Base-by-base conservation (phyloP, 2,113 vertebrate genomes). In the Lethenteron camtschaticum region DNA sequence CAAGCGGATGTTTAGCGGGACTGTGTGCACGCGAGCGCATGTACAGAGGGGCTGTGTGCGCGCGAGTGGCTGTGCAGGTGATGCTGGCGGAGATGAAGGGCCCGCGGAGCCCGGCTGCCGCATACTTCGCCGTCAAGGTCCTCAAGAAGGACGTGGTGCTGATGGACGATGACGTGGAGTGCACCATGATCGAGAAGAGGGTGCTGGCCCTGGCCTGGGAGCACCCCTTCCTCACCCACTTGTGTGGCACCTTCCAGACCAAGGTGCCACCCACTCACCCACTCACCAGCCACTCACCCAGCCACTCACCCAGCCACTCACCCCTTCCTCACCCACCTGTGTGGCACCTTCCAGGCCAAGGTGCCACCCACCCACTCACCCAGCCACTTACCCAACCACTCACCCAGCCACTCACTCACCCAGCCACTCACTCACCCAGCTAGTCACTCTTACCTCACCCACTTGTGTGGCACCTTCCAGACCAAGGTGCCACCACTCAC, bases 131-230 rank as follows among this genome's bases (percentile, higher is more conserved):
- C 0, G 24, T 99, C 71, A 99, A 99, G 77, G 90, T 85, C 56
- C 81, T 99, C 73, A 99, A 99, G 77, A 99, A 99, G 74, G 94
- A 99, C 0, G 94, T 99, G n/a, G 94, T 99, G 14, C 79, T 99
- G 69, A 95, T 99, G 72, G 90, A 99, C 8, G 94, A 99, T 4
- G 94, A 99, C 0, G 90, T 99, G 74, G 94, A 99, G 73, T 99
- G 94, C 74, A 99, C 94, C 12, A 94, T 99, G 94, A 85, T 99
- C 71, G 94, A 99, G 79, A 99, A 96, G 78, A 81, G 94, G 58
- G 92, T 99, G 73, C 80, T 99, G 1, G 88, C 90, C 1, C 80
- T 99, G 57, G 90, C 90, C 9, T 91, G 87, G 88, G 92, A 95
- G 58, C 92, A 90, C 70, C 92, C 90, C 10, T 99, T 99, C 71